Evolutionary conservation across 2,113 vertebrate species (phyloP).

Genomic region (Stictonetta naevosa): DNA sequence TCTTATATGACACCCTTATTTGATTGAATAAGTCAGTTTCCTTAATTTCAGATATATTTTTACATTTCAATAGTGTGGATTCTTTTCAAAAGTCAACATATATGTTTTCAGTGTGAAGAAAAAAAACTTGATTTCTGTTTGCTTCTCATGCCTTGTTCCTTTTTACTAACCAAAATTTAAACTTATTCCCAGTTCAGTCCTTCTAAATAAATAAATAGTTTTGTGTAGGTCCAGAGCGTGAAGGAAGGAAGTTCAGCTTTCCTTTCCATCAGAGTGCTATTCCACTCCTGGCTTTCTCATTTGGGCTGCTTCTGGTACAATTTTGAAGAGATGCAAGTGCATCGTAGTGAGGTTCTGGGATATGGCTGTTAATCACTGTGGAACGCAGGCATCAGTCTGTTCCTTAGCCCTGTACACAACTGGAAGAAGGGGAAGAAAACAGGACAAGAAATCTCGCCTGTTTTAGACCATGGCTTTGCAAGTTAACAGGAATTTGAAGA

Average conservation of each 20-base stretch:
- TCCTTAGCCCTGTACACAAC: not conserved
- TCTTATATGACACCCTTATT: not conserved
- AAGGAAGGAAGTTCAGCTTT: not conserved
- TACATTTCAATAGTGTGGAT: not conserved
- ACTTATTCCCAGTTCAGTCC: not conserved
- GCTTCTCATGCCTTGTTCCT: not conserved
- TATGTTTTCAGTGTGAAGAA: not conserved
- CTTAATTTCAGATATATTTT: not conserved
- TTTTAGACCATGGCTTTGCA: not conserved
- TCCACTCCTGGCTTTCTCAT: not conserved
- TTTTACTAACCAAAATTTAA: not conserved
- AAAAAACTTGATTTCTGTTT: not conserved
- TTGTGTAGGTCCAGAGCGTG: not conserved
- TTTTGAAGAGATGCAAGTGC: not conserved
- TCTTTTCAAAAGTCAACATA: not conserved
- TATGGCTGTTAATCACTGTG: not conserved
- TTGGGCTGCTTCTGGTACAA: not conserved
- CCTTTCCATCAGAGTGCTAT: not conserved
- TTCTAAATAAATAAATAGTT: not conserved
- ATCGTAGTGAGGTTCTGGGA: not conserved
- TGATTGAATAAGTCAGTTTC: not conserved
- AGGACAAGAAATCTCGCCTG: not conserved
- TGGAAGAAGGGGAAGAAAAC: not conserved
- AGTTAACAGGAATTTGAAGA: not conserved
- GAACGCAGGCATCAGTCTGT: not conserved